phyloP scores from a whole-genome alignment of 2,888 invertebrate genomes.

The Hetaerina titia region DNA sequence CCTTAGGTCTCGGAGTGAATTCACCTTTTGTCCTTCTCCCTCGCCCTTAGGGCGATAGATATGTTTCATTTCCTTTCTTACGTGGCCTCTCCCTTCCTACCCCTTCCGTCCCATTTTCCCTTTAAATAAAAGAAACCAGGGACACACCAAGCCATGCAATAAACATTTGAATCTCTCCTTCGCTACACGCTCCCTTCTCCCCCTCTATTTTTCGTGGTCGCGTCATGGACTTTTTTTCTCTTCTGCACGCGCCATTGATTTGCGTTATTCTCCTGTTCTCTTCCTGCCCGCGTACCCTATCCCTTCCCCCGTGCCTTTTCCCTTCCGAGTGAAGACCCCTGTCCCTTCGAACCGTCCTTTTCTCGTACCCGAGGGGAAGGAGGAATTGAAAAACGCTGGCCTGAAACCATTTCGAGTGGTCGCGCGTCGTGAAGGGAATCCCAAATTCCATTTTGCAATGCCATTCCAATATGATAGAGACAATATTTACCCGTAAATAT shows the following conservation, averaged over 20 bases:
- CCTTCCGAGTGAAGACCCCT: neutral
- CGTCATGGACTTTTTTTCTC: neutral
- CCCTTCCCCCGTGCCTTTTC: neutral
- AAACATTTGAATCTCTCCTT: constrained; percentile 22
- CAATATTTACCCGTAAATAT: neutral
- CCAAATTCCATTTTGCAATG: neutral
- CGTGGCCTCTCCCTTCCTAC: neutral
- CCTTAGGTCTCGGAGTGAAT: neutral
- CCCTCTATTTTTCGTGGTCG: neutral
- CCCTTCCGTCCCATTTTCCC: neutral
- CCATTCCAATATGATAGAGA: neutral
- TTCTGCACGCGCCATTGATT: constrained; percentile 12
- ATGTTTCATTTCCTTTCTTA: constrained; percentile 39
- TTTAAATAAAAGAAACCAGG: constrained; percentile 29
- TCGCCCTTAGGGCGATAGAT: neutral
- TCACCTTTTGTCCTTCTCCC: neutral
- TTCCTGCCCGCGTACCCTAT: neutral
- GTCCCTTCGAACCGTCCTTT: neutral
- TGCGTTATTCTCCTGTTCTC: neutral
- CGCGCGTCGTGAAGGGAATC: neutral
- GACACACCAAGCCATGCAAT: neutral
- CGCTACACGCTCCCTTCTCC: neutral
- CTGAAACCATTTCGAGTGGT: neutral
- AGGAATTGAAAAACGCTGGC: neutral
- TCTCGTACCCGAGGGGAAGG: neutral